A percentile compares a stretch with the other conserved stretches of the same genome.
Conservation (phyloP, 37 sponge, comb jelly and placozoan species). For the Corticium candelabrum region DNA sequence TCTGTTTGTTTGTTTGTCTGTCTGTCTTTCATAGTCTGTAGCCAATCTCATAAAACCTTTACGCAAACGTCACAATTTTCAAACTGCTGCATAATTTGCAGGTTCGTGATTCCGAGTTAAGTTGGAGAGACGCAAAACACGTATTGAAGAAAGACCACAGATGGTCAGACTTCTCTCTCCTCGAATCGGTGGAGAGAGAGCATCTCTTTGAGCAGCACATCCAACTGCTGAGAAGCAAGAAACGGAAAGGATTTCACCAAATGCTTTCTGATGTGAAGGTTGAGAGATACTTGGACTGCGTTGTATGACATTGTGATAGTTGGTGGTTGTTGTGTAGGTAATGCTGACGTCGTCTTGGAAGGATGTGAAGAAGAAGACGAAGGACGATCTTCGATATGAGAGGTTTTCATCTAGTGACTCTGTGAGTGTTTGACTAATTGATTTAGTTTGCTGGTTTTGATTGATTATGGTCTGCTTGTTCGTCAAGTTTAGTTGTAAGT, state of each 20-base stretch:
- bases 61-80: no score
- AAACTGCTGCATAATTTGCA: no score
- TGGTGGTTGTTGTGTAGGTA: slow-evolving; percentile 47
- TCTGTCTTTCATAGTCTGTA: no score
- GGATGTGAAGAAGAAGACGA: slow-evolving; percentile 79
- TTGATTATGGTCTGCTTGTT: no score
- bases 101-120: slow-evolving; percentile 53
- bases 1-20: no score
- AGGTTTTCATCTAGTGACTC: slow-evolving; percentile 67
- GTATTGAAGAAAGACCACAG: slow-evolving; percentile 56
- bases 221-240: slow-evolving; percentile 43
- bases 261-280: slow-evolving; percentile 61
- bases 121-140: slow-evolving; percentile 66
- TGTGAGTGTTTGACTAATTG: no score
- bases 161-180: slow-evolving; percentile 51
- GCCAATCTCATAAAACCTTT: no score
- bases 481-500: no score
- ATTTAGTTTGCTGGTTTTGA: no score
- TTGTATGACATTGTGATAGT: no score
- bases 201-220: slow-evolving; percentile 66
- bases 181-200: slow-evolving; percentile 68
- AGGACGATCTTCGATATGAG: slow-evolving; percentile 77
- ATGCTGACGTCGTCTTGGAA: slow-evolving; percentile 83
- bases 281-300: no score
- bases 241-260: slow-evolving; percentile 51